Evolutionary conservation across 23 tunicate genomes (phyloP).

Genomic region (Phallusia fumigata): DNA sequence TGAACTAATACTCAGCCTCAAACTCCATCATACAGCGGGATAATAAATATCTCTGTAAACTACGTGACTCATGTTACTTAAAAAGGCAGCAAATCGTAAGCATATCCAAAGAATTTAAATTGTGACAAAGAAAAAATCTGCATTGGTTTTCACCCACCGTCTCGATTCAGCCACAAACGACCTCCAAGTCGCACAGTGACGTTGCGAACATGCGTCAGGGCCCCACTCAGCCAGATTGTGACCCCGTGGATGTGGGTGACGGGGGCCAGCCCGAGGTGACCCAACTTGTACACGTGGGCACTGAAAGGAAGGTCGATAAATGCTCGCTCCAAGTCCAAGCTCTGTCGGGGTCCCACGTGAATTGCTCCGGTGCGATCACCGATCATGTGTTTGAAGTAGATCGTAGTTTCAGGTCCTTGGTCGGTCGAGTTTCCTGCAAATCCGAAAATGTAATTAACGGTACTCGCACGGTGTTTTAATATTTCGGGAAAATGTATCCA

Average conservation of each 20-base stretch:
- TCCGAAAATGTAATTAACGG: no score
- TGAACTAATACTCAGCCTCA: no score
- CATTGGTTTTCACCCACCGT: conserved; percentile 12
- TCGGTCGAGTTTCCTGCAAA: background rate
- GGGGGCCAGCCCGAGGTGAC: conserved; percentile 37
- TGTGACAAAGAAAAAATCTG: no score
- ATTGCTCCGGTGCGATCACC: conserved; percentile 30
- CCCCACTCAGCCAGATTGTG: conserved; percentile 32
- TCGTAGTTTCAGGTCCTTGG: conserved; percentile 9
- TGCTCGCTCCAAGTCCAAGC: conserved; percentile 32
- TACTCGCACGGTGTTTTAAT: no score
- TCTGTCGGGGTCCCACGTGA: conserved; percentile 29
- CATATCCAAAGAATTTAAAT: no score
- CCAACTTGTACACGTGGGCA: conserved; percentile 19
- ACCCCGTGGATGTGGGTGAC: conserved; percentile 26
- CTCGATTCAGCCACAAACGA: conserved; percentile 29
- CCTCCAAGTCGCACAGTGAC: conserved; percentile 25
- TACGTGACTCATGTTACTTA: no score
- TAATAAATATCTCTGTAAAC: no score
- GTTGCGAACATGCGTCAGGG: conserved; percentile 27
- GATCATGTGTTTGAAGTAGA: conserved; percentile 24
- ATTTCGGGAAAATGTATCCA: no score
- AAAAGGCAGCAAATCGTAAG: background rate
- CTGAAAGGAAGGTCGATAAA: conserved; percentile 38
- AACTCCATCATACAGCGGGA: no score